Conservation (phyloP, 2,888 invertebrate genomes). For the Drepana falcataria region DNA sequence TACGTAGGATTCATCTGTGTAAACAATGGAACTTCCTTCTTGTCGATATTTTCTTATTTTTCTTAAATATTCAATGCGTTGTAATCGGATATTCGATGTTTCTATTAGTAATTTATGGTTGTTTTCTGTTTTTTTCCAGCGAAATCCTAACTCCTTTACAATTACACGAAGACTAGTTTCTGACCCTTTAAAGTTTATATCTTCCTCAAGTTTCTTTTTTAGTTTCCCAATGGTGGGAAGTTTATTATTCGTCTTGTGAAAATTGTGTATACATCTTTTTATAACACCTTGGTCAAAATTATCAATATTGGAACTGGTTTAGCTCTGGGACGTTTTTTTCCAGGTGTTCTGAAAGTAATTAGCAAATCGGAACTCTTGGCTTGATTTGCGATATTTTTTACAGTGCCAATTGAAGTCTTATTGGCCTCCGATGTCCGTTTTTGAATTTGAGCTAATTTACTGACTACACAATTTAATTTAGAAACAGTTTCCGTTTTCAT, state of each 20-base stretch:
- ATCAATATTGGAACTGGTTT: slow-evolving; percentile 20
- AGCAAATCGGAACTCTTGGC: no score
- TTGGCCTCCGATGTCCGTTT: no score
- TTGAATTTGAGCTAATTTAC: no score
- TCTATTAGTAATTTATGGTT: slow-evolving; percentile 21
- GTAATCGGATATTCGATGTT: slow-evolving; percentile 15
- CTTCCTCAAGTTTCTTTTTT: slow-evolving; percentile 9
- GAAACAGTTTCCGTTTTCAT: no score
- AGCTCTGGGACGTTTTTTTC: slow-evolving; percentile 13
- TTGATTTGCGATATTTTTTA: no score
- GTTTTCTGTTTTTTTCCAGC: slow-evolving; percentile 20
- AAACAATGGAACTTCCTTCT: slow-evolving; percentile 18
- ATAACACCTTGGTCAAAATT: slow-evolving; percentile 20
- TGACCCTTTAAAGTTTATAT: slow-evolving; percentile 4
- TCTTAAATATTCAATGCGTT: slow-evolving; percentile 20
- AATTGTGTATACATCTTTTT: slow-evolving; percentile 25
- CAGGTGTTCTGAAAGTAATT: background rate
- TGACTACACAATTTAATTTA: no score
- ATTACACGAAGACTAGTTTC: slow-evolving; percentile 14
- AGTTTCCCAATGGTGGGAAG: slow-evolving; percentile 17
- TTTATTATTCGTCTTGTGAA: slow-evolving; percentile 20
- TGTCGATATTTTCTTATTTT: slow-evolving; percentile 15
- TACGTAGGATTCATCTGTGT: slow-evolving; percentile 21
- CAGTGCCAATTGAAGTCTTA: no score
- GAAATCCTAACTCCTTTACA: slow-evolving; percentile 17